Base-by-base conservation (phyloP, 2,113 vertebrate species). In the Dicerorhinus sumatrensis region DNA sequence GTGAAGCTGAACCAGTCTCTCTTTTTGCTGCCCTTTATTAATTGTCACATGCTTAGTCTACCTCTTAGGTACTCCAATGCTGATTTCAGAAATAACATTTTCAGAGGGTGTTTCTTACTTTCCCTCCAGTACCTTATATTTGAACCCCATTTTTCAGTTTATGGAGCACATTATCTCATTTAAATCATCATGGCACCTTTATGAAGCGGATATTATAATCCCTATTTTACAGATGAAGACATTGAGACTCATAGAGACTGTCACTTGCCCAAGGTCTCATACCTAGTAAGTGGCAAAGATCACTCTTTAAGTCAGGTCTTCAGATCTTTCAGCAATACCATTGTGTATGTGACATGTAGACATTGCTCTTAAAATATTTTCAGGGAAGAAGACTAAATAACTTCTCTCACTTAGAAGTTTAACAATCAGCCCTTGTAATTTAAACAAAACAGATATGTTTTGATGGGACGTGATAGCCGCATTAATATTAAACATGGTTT, bases 1-100 rank as follows among this genome's bases (percentile, higher is more conserved):
- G 1, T 89, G 39, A 93, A 54, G 27, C 27, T 60, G 18, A 91
- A 81, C 20, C 79, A 27, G 29, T 79, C 21, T 94, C 54, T 75
- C 56, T 92, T 76, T 73, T 67, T 94, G 72, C 79, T 95, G 21
- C 39, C 79, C 33, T 90, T 94, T 81, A 73, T 51, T 89, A 56
- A 70, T 89, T 92, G 85, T 89, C n/a, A 77, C 39, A 60, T 54
- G 31, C 16, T 62, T 70, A 67, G 65, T 84, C 63, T 93, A 27
- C 17, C 51, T 87, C 9, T 70, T 29, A 92, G 69, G 36, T 92
- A 69, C 31, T 95, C 70, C 10, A 70, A 65, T 39, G 70, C 27
- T 82, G 56, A 85, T 39, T 93, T 95, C 82, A 97, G 80, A 93
- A 93, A 76, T 54, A 54, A 65, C 12, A 25, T 87, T 96, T 96